Conservation (phyloP, 2,113 vertebrate genomes). For the Channa argus region DNA sequence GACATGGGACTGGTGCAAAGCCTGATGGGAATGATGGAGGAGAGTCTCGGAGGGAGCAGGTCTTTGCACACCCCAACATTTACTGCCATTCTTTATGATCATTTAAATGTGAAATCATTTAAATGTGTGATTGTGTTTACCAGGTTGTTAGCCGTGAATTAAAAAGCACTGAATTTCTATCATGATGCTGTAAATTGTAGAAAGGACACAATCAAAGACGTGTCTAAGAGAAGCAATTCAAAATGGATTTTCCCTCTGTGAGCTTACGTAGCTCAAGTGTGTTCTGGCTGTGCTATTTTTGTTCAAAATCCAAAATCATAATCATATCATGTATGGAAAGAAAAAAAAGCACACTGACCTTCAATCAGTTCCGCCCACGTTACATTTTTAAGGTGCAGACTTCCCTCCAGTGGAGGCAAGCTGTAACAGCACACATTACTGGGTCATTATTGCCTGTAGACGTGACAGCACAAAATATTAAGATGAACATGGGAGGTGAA, state of each 20-base stretch:
- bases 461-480: slow-evolving; percentile 55
- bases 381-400: slow-evolving; percentile 42
- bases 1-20: slow-evolving; percentile 88
- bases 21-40: slow-evolving; percentile 96
- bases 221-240: slow-evolving; percentile 32
- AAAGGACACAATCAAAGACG: slow-evolving; percentile 33
- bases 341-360: slow-evolving; percentile 72
- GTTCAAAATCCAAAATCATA: slow-evolving; percentile 55
- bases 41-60: slow-evolving; percentile 57
- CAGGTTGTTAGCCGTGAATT: slow-evolving; percentile 33
- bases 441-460: slow-evolving; percentile 3
- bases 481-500: not conserved
- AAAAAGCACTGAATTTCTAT: slow-evolving; percentile 37
- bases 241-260: slow-evolving; percentile 23
- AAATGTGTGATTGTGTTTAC: slow-evolving; percentile 68
- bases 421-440: slow-evolving; percentile 53
- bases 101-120: slow-evolving; percentile 8
- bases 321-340: slow-evolving; percentile 57
- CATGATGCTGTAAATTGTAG: slow-evolving; percentile 15
- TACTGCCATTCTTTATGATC: slow-evolving; percentile 76
- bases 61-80: slow-evolving; percentile 76
- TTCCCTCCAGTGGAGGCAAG: slow-evolving; percentile 66
- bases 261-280: slow-evolving; percentile 39
- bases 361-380: slow-evolving; percentile 68
- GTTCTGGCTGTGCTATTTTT: slow-evolving; percentile 55